Conservation (phyloP, 2,797 vertebrate genomes). For the Crenuchus spilurus region DNA sequence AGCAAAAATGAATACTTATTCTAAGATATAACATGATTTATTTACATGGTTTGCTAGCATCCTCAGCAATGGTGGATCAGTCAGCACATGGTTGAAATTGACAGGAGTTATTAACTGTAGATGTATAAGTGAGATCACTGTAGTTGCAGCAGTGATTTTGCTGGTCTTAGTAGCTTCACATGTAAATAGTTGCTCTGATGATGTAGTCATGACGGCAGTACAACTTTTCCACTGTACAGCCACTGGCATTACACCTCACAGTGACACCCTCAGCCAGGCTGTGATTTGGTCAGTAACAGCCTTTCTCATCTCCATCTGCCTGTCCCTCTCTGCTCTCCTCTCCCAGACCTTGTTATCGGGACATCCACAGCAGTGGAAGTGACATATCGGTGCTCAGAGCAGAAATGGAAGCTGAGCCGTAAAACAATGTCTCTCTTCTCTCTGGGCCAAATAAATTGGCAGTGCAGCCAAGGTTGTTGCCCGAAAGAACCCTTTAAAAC, state of each 20-base stretch:
- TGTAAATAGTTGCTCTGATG: neutral
- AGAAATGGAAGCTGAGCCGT: slow-evolving; percentile 26
- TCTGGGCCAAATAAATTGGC: slow-evolving; percentile 60
- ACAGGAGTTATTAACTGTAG: too few relatives aligned
- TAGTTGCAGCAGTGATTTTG: too few relatives aligned
- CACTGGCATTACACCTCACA: slow-evolving; percentile 28
- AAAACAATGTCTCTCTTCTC: slow-evolving; percentile 38
- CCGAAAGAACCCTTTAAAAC: slow-evolving; percentile 18
- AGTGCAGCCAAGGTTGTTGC: slow-evolving; percentile 21
- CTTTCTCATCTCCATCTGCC: slow-evolving; percentile 33
- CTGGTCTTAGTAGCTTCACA: neutral
- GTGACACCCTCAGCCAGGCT: slow-evolving; percentile 29
- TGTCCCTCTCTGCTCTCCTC: slow-evolving; percentile 15
- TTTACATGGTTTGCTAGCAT: too few relatives aligned
- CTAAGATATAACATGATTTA: too few relatives aligned
- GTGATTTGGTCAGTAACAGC: slow-evolving; percentile 38
- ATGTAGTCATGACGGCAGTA: neutral
- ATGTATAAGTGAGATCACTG: too few relatives aligned
- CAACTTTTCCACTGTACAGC: slow-evolving; percentile 20
- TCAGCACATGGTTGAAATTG: too few relatives aligned
- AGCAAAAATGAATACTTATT: too few relatives aligned
- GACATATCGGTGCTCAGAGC: slow-evolving; percentile 43
- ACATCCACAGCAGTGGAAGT: slow-evolving; percentile 45
- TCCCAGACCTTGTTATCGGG: slow-evolving; percentile 33
- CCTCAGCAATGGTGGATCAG: too few relatives aligned